These are phyloP conservation scores for Clinocottus analis DNA, from an alignment of 2,113 vertebrate genomes.

Conservation along the genomic window DNA sequence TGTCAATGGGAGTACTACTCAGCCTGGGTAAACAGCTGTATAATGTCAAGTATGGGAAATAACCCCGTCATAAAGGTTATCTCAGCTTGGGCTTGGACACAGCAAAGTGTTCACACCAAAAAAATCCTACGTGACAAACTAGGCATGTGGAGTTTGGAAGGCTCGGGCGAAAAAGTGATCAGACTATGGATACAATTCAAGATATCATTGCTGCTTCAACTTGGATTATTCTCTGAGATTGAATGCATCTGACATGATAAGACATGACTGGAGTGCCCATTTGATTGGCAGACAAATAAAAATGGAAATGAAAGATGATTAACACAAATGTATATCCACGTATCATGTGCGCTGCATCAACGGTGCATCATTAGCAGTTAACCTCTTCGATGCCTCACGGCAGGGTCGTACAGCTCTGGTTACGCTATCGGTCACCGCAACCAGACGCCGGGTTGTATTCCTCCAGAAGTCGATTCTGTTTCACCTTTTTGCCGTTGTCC, in stretches of 20 bases:
- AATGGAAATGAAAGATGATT: background rate
- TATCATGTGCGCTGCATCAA: background rate
- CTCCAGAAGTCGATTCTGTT: too few species aligned
- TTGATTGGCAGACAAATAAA: background rate
- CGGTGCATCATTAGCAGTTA: background rate
- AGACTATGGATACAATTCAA: background rate
- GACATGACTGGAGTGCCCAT: background rate
- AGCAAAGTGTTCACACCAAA: background rate
- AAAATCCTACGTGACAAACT: background rate
- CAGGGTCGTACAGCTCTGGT: background rate
- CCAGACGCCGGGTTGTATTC: too few species aligned
- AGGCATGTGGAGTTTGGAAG: background rate
- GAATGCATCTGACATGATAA: background rate
- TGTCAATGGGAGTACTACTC: background rate
- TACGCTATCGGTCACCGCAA: background rate
- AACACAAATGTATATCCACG: background rate
- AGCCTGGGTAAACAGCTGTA: constrained; percentile 1
- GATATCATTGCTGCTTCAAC: background rate
- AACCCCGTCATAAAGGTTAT: constrained; percentile 3
- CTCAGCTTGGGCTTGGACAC: background rate
- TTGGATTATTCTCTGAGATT: background rate
- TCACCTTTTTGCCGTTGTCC: too few species aligned
- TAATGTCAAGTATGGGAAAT: constrained; percentile 4
- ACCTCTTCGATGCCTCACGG: background rate
- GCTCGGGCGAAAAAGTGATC: background rate